Conservation (phyloP, 2,888 invertebrate species). For the Agonopterix subpropinquella region DNA sequence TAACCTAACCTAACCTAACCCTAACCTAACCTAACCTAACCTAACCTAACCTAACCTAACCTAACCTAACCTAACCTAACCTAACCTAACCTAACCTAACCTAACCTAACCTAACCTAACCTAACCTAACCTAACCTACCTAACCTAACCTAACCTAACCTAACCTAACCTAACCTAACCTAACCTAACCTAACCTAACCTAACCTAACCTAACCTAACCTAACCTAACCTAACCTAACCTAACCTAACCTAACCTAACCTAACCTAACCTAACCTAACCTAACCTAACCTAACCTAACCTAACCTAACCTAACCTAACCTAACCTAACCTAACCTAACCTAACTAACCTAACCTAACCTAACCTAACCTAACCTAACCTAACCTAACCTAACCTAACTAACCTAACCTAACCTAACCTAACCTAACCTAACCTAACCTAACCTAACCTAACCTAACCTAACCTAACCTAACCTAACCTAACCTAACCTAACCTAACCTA, state of each 20-base stretch:
- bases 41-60: constrained; percentile 9
- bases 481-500: constrained; percentile 9
- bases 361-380: constrained; percentile 9
- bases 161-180: constrained; percentile 9
- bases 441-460: constrained; percentile 9
- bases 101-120: constrained; percentile 8
- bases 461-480: constrained; percentile 9
- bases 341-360: constrained; percentile 6
- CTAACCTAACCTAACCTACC: constrained; percentile 9
- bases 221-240: constrained; percentile 8
- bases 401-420: constrained; percentile 20
- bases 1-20: constrained; percentile 16
- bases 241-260: constrained; percentile 9
- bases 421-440: constrained; percentile 13
- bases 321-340: constrained; percentile 9
- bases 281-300: constrained; percentile 8
- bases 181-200: constrained; percentile 9
- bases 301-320: constrained; percentile 6
- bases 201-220: constrained; percentile 10
- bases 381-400: constrained; percentile 18
- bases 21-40: constrained; percentile 8
- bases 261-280: constrained; percentile 7
- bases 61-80: constrained; percentile 8
- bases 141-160: constrained; percentile 9
- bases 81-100: constrained; percentile 10